Base-by-base conservation (phyloP, 1,140 invertebrate genomes). In the Akabosia matsudoensis region DNA sequence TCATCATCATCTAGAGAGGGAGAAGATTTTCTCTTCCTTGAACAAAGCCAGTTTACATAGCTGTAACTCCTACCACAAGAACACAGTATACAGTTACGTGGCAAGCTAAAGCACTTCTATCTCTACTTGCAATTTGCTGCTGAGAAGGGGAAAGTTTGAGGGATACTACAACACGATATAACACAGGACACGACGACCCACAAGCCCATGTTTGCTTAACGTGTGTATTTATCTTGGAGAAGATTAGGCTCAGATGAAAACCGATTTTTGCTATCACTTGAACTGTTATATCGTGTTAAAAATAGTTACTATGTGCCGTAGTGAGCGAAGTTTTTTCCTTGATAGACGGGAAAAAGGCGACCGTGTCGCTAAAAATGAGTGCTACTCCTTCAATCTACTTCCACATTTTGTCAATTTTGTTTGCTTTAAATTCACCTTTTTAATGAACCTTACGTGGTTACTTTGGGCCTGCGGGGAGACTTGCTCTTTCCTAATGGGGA, bases 381-480 rank as follows among this genome's bases (percentile, higher is more conserved):
- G 26, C 10, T 31, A 30, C 22, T 30, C n/a, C n/a, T n/a, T n/a
- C n/a, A n/a, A n/a, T n/a, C n/a, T 30, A 30, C 2, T 10, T 67
- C 24, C 28, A 67, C 61, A 31, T 67, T n/a, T 67, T 67, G 61
- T 30, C 61, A 67, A 67, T 67, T 67, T 67, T 67, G 61, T 67
- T 67, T 67, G 61, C 61, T 67, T 67, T 67, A 67, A 67, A 67
- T 67, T 67, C 61, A 4, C 61, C 61, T 67, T 67, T 67, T 67
- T 67, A 67, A 67, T 67, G 61, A 67, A 67, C 61, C 61, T 67
- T 28, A 3, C 61, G 61, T 67, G 61, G 61, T 67, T 67, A 67
- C 61, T 67, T n/a, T 67, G 10, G 61, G 61, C 61, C 61, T 67
- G 61, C 61, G 61, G 61, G 61, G 61, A 67, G 61, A 67, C 61